A percentile compares a stretch with the other conserved stretches of the same genome.
phyloP scores from a whole-genome alignment of 2,888 invertebrate genomes.

The Apotomis capreana region DNA sequence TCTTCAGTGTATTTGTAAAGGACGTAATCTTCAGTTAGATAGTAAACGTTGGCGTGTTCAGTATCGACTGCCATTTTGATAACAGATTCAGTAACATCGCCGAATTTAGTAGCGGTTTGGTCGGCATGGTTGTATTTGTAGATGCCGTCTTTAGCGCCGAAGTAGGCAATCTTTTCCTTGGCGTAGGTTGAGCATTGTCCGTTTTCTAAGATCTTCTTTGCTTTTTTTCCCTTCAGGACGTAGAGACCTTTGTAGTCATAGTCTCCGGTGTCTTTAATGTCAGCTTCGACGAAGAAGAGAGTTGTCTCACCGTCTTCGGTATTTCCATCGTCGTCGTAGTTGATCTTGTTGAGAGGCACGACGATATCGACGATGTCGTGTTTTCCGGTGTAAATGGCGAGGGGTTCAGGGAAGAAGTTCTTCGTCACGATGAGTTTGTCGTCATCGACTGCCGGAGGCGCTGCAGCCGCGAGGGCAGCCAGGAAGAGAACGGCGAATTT shows the following conservation, averaged over 20 bases:
- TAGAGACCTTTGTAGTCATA: slow-evolving; percentile 43
- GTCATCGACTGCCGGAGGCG: slow-evolving; percentile 2
- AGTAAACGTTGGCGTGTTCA: slow-evolving; percentile 57
- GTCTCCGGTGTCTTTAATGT: slow-evolving; percentile 36
- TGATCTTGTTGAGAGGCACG: slow-evolving; percentile 33
- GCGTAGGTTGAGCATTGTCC: slow-evolving; percentile 44
- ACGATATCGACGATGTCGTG: slow-evolving; percentile 40
- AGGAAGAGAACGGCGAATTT: slow-evolving; percentile 18
- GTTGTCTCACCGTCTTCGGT: background rate
- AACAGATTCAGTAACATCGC: slow-evolving; percentile 49
- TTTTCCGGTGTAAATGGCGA: slow-evolving; percentile 18
- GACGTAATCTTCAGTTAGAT: slow-evolving; percentile 59
- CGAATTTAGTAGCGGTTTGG: slow-evolving; percentile 48
- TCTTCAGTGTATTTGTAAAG: slow-evolving; percentile 64
- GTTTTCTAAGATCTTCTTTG: slow-evolving; percentile 45
- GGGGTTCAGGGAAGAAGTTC: slow-evolving; percentile 8
- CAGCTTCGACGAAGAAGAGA: slow-evolving; percentile 40
- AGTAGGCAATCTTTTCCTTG: slow-evolving; percentile 41
- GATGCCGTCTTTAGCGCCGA: slow-evolving; percentile 47
- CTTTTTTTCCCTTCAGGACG: slow-evolving; percentile 42
- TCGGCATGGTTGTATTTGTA: slow-evolving; percentile 43
- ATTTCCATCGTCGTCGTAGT: slow-evolving; percentile 9
- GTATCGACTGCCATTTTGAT: slow-evolving; percentile 46
- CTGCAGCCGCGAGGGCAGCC: slow-evolving; percentile 7
- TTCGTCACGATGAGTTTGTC: background rate